Evolutionary conservation across 2,888 invertebrate genomes (phyloP).

Genomic region (Theretra japonica): DNA sequence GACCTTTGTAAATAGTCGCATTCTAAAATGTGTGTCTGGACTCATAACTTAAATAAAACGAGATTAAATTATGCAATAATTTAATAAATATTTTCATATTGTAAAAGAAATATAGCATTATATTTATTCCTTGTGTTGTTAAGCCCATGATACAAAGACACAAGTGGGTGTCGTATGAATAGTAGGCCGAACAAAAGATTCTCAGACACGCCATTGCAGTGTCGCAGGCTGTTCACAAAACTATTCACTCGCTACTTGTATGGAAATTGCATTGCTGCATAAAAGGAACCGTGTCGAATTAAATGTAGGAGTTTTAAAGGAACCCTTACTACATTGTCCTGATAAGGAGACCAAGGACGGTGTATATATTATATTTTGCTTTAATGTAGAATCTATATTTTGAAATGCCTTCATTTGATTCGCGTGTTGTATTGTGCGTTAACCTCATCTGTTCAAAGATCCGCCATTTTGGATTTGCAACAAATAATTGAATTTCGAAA

Average conservation of each 20-base stretch:
- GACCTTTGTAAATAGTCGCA: no score
- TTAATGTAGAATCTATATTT: not conserved
- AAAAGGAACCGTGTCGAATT: conserved; percentile 17
- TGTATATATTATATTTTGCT: not conserved
- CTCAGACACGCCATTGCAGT: conserved; percentile 36
- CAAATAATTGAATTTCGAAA: no score
- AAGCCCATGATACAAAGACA: not conserved
- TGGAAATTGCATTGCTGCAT: not conserved
- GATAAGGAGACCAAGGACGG: not conserved
- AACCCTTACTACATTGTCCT: not conserved
- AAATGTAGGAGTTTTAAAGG: conserved; percentile 2
- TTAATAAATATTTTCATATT: no score
- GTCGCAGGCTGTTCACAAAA: conserved; percentile 33
- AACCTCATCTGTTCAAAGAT: no score
- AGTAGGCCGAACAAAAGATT: conserved; percentile 29
- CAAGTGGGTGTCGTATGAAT: conserved; percentile 18
- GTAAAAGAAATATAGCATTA: not conserved
- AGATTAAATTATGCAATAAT: no score
- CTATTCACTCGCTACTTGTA: conserved; percentile 8
- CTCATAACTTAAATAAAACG: no score
- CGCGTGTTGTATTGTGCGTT: no score
- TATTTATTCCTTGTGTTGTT: not conserved
- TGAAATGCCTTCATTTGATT: not conserved
- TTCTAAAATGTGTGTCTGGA: no score
- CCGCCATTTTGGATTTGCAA: no score